Evolutionary conservation across 2,113 vertebrate genomes (phyloP), one percentile per base, ranked within the genome.

Genomic region (Polypterus bichir): DNA sequence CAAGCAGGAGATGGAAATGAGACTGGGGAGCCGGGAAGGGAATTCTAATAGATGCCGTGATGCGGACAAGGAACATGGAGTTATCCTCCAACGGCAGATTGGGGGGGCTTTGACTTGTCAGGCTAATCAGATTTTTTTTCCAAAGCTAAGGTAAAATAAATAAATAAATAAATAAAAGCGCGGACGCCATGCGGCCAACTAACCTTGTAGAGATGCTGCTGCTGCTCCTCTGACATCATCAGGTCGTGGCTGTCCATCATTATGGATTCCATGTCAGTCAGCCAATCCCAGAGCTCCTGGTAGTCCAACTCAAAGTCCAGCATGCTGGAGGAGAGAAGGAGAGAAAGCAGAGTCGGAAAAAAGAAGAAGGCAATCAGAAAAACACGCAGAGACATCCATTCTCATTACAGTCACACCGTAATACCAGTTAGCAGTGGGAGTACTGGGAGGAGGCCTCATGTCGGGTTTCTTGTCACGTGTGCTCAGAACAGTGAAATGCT

Each of bases 171-270:
- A 27, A 27, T 81, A 84, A 83, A 86, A 72, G 77, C 77, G 79
- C 76, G 74, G 74, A 83, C 62, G 9, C 75, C 70, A 75, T 3
- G 56, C 47, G 7, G 77, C 27, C 27, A 52, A 6, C 81, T 84
- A 81, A 98, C 95, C 92, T 97, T 97, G 86, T 90, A 96, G 76
- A 97, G 92, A 77, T 97, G 92, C 76, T 85, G 87, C 80, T 90
- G 89, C 83, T 95, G 96, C 73, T 98, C 94, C 79, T 97, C 93
- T 86, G 93, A 97, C 92, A 94, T 94, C 90, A 95, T 89, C 84
- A 97, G 87, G 83, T 94, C 90, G 64, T 94, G 91, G 79, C 91
- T 94, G 89, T 97, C 94, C 67, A 89, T 92, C 75, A 92, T 89
- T 1, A 94, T 91, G 78, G 92, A 92, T 74, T 97, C 94, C 92